Conservation (phyloP, 2,797 vertebrate species). For the Macrochelys suwanniensis region DNA sequence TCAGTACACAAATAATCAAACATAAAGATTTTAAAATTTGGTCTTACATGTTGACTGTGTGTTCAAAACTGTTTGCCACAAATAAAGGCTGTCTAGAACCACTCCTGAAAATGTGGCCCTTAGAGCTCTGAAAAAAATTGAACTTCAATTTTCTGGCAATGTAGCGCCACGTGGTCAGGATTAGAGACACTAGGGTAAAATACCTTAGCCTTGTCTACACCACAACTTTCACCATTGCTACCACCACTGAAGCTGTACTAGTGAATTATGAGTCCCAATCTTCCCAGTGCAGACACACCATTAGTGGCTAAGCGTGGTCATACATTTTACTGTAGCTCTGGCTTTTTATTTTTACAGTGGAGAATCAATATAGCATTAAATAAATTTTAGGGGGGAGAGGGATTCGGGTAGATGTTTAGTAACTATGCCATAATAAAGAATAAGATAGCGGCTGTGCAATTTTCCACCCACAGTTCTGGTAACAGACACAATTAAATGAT, state of each 20-base stretch:
- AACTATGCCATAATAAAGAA: not conserved
- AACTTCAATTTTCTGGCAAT: not conserved
- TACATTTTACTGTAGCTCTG: too few relatives aligned
- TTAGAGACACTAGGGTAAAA: not conserved
- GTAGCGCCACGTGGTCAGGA: not conserved
- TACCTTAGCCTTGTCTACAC: not conserved
- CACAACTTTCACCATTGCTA: not conserved
- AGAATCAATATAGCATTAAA: not conserved
- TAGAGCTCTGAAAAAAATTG: not conserved
- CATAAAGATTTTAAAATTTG: not conserved
- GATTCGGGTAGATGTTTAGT: not conserved
- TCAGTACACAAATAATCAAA: not conserved
- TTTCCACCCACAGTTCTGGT: not conserved
- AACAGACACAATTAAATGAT: not conserved
- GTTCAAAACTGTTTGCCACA: not conserved
- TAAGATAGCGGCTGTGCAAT: not conserved
- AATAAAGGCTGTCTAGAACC: not conserved
- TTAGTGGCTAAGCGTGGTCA: not conserved
- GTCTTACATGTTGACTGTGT: not conserved
- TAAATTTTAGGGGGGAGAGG: not conserved
- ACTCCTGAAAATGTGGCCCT: not conserved
- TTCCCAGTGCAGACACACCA: not conserved
- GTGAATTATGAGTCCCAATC: not conserved
- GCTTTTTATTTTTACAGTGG: not conserved
- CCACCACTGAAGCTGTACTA: not conserved